Percentiles rank a stretch among this genome's conserved stretches.
Conservation (phyloP, 2,888 invertebrate species). For the Liopterus haemorrhoidalis region DNA sequence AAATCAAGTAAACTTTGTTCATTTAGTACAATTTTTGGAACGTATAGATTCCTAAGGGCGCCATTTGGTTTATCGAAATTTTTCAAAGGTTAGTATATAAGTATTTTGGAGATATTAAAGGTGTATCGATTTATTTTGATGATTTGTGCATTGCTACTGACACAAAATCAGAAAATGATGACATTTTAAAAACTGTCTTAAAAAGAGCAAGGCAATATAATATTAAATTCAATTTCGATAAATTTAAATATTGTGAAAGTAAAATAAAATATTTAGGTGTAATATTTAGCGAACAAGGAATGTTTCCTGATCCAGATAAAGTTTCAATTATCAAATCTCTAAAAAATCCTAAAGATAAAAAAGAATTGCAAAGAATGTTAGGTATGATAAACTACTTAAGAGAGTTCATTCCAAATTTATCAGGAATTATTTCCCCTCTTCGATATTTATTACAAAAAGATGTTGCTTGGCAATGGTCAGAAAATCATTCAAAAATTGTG, state of each 20-base stretch:
- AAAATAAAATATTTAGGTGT: conserved; percentile 35
- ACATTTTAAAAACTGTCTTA: conserved; percentile 31
- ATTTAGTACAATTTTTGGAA: conserved; percentile 37
- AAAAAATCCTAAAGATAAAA: conserved; percentile 30
- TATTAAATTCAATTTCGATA: conserved; percentile 36
- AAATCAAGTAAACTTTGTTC: conserved; percentile 32
- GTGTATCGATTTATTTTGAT: conserved; percentile 38
- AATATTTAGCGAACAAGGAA: conserved; percentile 26
- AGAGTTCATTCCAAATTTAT: conserved; percentile 16
- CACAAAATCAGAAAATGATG: conserved; percentile 30
- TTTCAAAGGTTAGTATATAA: conserved; percentile 37
- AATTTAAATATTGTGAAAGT: conserved; percentile 32
- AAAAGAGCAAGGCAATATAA: conserved; percentile 30
- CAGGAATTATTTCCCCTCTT: conserved; percentile 3
- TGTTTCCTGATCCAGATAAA: conserved; percentile 27
- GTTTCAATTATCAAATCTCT: conserved; percentile 26
- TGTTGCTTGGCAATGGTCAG: too few species aligned
- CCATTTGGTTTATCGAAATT: conserved; percentile 33
- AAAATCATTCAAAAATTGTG: too few species aligned
- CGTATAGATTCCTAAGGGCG: conserved; percentile 28
- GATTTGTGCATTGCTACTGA: conserved; percentile 30
- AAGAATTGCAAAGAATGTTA: conserved; percentile 32
- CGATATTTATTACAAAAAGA: conserved; percentile 23
- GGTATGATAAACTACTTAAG: conserved; percentile 34
- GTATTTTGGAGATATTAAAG: conserved; percentile 36